Conservation (phyloP, 1,140 invertebrate genomes). For the Grapholita molesta region DNA sequence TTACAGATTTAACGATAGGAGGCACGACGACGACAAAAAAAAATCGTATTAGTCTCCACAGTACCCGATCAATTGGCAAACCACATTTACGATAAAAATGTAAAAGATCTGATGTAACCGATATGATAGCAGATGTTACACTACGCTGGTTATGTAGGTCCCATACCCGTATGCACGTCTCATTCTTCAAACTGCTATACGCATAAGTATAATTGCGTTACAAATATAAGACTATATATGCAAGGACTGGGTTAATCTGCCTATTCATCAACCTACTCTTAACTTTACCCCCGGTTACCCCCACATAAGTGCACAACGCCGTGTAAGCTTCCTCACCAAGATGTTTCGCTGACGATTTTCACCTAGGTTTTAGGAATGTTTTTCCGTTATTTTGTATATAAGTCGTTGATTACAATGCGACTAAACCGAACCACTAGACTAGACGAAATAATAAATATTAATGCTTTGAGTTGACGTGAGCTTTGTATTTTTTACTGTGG, state of each 20-base stretch:
- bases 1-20: too few relatives aligned
- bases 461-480: conserved; percentile 57
- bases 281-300: not conserved
- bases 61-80: too few relatives aligned
- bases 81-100: conserved; percentile 28
- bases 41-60: too few relatives aligned
- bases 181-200: conserved; percentile 29
- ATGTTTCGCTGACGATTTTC: too few relatives aligned
- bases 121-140: conserved; percentile 53
- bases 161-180: conserved; percentile 30
- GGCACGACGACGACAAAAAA: too few relatives aligned
- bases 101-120: conserved; percentile 50
- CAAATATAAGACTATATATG: not conserved
- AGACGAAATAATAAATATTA: conserved; percentile 70
- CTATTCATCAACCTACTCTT: not conserved
- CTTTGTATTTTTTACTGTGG: conserved; percentile 69
- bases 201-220: not conserved
- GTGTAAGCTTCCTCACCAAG: too few relatives aligned
- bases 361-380: too few relatives aligned
- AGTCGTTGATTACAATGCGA: not conserved
- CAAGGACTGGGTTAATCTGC: not conserved
- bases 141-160: conserved; percentile 63
- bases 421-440: conserved; percentile 6
- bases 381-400: too few relatives aligned
- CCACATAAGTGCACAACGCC: not conserved